These are phyloP conservation scores for Morone chrysops DNA, from an alignment of 2,113 vertebrate genomes.

Conservation along the genomic window DNA sequence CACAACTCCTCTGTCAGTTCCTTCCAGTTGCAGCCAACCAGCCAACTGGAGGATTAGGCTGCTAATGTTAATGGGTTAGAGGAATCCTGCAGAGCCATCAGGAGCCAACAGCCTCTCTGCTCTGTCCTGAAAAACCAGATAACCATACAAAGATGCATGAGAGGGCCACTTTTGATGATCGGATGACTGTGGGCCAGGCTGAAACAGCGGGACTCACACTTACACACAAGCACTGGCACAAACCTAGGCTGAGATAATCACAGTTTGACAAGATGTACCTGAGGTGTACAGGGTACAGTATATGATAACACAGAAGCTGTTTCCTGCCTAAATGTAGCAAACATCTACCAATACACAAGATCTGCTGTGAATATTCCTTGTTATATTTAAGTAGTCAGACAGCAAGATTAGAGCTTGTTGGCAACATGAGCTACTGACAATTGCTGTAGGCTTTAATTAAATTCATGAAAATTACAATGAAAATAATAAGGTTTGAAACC, in stretches of 20 bases:
- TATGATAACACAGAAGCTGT: constrained; percentile 12
- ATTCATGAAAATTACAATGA: neutral
- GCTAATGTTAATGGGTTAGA: constrained; percentile 59
- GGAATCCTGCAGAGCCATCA: constrained; percentile 47
- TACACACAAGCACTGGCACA: constrained; percentile 15
- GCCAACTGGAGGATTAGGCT: constrained; percentile 56
- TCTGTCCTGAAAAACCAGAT: constrained; percentile 43
- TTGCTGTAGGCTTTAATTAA: neutral
- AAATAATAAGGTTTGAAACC: neutral
- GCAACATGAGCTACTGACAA: constrained; percentile 6
- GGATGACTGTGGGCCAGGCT: constrained; percentile 6
- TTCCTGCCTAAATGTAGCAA: neutral
- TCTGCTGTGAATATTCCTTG: neutral
- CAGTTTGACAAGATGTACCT: constrained; percentile 12
- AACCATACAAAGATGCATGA: constrained; percentile 13
- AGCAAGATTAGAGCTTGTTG: neutral
- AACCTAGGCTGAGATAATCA: constrained; percentile 16
- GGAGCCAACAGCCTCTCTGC: constrained; percentile 22
- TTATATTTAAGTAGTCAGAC: constrained; percentile 1
- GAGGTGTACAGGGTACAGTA: neutral
- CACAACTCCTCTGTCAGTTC: constrained; percentile 52
- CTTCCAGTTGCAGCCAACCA: constrained; percentile 36
- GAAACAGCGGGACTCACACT: constrained; percentile 13
- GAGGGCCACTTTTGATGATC: constrained; percentile 22
- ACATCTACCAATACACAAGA: neutral